Percentiles rank a stretch among this genome's conserved stretches.
Conservation (phyloP, 2,888 invertebrate species). For the Phrixothrix hirtus region DNA sequence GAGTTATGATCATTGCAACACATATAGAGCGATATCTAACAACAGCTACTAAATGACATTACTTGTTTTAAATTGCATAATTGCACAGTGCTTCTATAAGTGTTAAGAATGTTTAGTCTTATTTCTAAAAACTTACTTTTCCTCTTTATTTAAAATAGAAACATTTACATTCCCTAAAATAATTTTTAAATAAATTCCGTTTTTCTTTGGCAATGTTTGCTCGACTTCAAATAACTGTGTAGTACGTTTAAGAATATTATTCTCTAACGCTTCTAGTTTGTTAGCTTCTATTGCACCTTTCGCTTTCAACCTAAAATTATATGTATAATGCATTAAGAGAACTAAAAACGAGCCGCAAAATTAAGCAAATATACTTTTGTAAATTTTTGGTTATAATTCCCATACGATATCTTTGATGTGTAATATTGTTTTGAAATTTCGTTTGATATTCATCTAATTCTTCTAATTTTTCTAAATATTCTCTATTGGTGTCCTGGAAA, state of each 20-base stretch:
- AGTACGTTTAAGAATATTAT: constrained; percentile 80
- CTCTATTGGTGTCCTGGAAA: constrained; percentile 74
- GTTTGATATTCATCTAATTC: constrained; percentile 82
- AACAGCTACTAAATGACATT: no score
- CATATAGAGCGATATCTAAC: no score
- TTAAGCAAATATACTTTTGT: constrained; percentile 69
- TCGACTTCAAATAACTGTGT: constrained; percentile 90
- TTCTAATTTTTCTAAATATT: constrained; percentile 83
- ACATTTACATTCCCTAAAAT: constrained; percentile 98
- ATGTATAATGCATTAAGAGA: constrained; percentile 1
- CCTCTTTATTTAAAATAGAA: constrained; percentile 94
- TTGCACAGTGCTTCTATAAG: no score
- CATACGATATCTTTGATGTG: constrained; percentile 90
- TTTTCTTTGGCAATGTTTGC: constrained; percentile 88
- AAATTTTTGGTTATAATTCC: constrained; percentile 76
- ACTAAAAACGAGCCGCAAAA: background rate
- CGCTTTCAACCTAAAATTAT: constrained; percentile 42
- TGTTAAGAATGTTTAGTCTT: no score
- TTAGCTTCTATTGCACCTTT: constrained; percentile 57
- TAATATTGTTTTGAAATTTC: constrained; percentile 84
- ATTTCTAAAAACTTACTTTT: constrained; percentile 84
- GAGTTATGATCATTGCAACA: no score
- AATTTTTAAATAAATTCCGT: constrained; percentile 89
- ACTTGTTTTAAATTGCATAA: no score
- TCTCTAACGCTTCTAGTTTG: constrained; percentile 67